Evolutionary conservation across 2,113 vertebrate genomes (phyloP), one percentile per base, ranked within the genome.

Genomic region (Ellobius talpinus): DNA sequence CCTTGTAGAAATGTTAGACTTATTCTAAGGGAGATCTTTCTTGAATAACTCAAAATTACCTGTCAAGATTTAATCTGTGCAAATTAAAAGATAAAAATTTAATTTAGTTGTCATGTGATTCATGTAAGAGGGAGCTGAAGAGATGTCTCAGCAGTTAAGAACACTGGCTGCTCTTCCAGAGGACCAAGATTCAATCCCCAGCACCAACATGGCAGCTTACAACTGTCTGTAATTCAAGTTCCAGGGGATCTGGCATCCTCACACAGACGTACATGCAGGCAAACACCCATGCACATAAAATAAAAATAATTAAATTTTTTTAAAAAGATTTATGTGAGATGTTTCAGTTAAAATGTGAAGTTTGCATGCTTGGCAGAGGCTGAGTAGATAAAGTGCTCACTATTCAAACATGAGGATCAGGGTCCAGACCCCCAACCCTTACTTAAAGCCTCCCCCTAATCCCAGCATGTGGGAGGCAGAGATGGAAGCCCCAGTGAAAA

Each of bases 21-120:
- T 79, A n/a, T 72, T 86, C 61, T 63, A 81, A 77, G 31, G 61
- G 88, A 66, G 16, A 55, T n/a, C 33, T 72, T 91, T 24, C 47
- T 87, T 91, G 76, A 72, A 65, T 65, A 47, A 24, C 42, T 85
- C 39, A 87, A 39, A 84, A 26, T 8, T 89, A 73, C 47, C 39
- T 74, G 47, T 47, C 47, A 87, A 97, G 66, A 74, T 91, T 45
- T 72, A 39, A 81, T 3, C 91, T n/a, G 26, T 82, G 10, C n/a
- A 91, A 88, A 90, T 92, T 91, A 73, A 81, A 90, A 92, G 50
- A 82, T 50, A 91, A 65, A 84, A 58, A 6, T 87, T 87, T 84
- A 68, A 79, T n/a, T 33, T 87, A 13, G 9, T 76, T 87, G 63
- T 70, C 65, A 55, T 86, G 29, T 89, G 93, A 86, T 74, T 89